phyloP scores from a whole-genome alignment of 2,113 vertebrate species.

The Leucopsar rothschildi region DNA sequence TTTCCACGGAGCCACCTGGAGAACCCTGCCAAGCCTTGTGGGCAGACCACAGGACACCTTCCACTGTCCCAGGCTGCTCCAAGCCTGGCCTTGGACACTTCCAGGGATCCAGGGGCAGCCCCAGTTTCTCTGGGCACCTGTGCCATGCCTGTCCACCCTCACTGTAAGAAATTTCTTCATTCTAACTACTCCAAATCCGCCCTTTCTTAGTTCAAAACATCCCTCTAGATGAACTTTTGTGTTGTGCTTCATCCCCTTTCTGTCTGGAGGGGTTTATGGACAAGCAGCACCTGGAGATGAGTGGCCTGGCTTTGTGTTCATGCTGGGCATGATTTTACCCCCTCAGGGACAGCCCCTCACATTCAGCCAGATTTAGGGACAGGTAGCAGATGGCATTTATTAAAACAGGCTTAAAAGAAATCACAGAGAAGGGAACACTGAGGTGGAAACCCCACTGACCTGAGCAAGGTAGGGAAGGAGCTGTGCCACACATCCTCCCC shows the following conservation, averaged over 20 bases:
- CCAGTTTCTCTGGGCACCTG: not conserved
- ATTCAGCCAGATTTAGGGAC: not conserved
- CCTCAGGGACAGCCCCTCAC: not conserved
- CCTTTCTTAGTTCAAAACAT: not conserved
- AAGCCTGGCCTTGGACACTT: not conserved
- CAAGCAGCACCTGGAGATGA: not conserved
- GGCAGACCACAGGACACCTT: not conserved
- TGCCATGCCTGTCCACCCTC: not conserved
- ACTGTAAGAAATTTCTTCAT: not conserved
- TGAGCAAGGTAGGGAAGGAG: not conserved
- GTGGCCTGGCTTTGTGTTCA: not conserved
- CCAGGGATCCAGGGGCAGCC: not conserved
- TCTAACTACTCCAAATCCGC: not conserved
- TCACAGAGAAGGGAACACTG: not conserved
- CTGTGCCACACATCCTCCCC: not conserved
- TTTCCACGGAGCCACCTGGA: not conserved
- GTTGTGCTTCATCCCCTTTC: not conserved
- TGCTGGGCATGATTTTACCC: not conserved
- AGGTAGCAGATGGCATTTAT: not conserved
- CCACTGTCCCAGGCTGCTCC: not conserved
- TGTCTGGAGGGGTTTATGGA: not conserved
- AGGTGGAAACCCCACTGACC: not conserved
- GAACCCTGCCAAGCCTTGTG: not conserved
- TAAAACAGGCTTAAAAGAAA: not conserved
- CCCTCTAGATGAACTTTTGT: not conserved